Base-by-base conservation (phyloP, 2,797 vertebrate genomes). In the Clarias laeviceps region DNA sequence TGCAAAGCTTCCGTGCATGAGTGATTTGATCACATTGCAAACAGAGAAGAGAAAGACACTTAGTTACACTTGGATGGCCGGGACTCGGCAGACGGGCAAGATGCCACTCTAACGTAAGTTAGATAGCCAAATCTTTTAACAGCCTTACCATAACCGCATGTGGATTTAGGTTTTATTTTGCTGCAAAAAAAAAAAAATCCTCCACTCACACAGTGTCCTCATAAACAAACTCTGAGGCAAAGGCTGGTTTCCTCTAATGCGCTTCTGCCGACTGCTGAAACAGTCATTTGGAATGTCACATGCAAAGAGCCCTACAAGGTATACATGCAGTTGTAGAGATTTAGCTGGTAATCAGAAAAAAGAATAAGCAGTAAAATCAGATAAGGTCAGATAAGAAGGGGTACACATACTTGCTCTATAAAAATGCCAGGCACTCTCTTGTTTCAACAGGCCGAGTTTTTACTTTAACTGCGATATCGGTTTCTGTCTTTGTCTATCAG, bases 21-120 rank as follows among this genome's bases (percentile, higher is more conserved):
- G 90, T 91, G 92, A 93, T 92, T 94, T 94, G 92, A 93, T 94
- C 94, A 94, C 93, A 89, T 94, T 92, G 92, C 91, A 86, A 86
- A 8, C 89, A 92, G 89, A 92, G 90, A 88, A 86, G 90, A 90
- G 85, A 90, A 91, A 93, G 93, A 93, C 92, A 91, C 90, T 95
- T 92, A 92, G 93, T 91, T 92, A 91, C 93, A 93, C 93, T 89
- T 89, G 90, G 93, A 90, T 91, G 93, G 89, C 90, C 85, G 88
- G 90, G 91, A 90, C 90, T 85, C 88, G 59, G 84, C 82, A 88
- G 90, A 91, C 64, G 5, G 77, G 14, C 74, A 70, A 66, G 40
- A 57, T 50, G 80, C 32, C 61, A 77, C 40, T 77, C 62, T 70
- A 64, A 11, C 17, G 68, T 50, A 68, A 73, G 45, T 61, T 83